phyloP scores from a whole-genome alignment of 1,140 invertebrate species.

The Lucilia cuprina region DNA sequence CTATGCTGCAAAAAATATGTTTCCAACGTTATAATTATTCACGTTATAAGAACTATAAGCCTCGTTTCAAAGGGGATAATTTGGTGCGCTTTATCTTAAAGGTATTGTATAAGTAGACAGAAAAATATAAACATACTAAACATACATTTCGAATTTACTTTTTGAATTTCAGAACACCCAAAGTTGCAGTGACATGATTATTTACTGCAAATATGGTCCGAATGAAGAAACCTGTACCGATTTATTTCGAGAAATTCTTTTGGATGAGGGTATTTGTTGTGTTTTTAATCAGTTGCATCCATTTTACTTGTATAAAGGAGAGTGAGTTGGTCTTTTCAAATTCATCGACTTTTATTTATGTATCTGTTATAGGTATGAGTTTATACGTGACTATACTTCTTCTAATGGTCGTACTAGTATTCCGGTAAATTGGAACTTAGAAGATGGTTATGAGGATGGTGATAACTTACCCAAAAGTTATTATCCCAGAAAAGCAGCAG shows the following conservation, averaged over 20 bases:
- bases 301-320: conserved; percentile 65
- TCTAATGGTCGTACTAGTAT: conserved; percentile 45
- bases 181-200: conserved; percentile 12
- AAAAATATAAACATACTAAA: too few relatives aligned
- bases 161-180: conserved; percentile 21
- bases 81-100: conserved; percentile 44
- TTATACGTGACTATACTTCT: conserved; percentile 42
- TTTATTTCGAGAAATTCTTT: conserved; percentile 74
- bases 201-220: conserved; percentile 69
- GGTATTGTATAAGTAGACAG: too few relatives aligned
- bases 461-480: conserved; percentile 44
- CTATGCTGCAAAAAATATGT: conserved; percentile 53
- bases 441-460: conserved; percentile 67
- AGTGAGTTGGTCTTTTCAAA: too few relatives aligned
- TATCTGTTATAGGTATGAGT: not conserved
- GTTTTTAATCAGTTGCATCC: conserved; percentile 75
- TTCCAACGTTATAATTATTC: conserved; percentile 46
- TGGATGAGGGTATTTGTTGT: conserved; percentile 80
- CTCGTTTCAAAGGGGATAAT: conserved; percentile 42
- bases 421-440: conserved; percentile 76
- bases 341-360: too few relatives aligned
- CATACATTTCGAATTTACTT: too few relatives aligned
- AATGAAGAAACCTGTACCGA: conserved; percentile 67
- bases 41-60: conserved; percentile 38
- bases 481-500: conserved; percentile 58